Percentiles rank a stretch among this genome's conserved stretches.
Evolutionary conservation across 2,888 invertebrate genomes (phyloP).

Genomic region (Carabus problematicus): DNA sequence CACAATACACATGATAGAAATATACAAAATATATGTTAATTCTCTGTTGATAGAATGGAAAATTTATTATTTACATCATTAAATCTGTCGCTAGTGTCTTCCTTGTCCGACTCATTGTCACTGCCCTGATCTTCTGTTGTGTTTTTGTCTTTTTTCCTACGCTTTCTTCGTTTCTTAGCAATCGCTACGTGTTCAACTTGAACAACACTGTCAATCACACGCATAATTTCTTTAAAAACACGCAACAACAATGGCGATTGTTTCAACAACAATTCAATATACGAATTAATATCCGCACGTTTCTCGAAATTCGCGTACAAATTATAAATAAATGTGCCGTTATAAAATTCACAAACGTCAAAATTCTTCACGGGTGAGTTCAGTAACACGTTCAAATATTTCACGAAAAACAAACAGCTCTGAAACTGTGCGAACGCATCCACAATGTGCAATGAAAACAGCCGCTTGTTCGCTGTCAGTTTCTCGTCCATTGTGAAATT

Average conservation of each 20-base stretch:
- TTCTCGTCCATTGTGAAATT: slow-evolving; percentile 67
- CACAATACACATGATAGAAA: neutral
- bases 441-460: slow-evolving; percentile 65
- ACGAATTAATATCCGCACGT: slow-evolving; percentile 63
- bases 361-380: slow-evolving; percentile 65
- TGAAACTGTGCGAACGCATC: slow-evolving; percentile 74
- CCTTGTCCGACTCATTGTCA: slow-evolving; percentile 43
- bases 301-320: slow-evolving; percentile 68
- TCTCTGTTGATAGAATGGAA: slow-evolving; percentile 48
- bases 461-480: slow-evolving; percentile 63
- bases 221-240: slow-evolving; percentile 50
- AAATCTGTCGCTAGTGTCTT: slow-evolving; percentile 44
- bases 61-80: slow-evolving; percentile 53
- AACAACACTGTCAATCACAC: slow-evolving; percentile 45
- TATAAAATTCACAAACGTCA: slow-evolving; percentile 69
- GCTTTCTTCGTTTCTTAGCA: slow-evolving; percentile 46
- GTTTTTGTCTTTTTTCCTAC: slow-evolving; percentile 49
- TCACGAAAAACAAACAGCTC: slow-evolving; percentile 66
- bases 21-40: slow-evolving; percentile 29
- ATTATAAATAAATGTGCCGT: slow-evolving; percentile 81
- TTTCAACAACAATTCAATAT: slow-evolving; percentile 58
- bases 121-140: slow-evolving; percentile 30
- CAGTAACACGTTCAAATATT: slow-evolving; percentile 71
- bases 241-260: slow-evolving; percentile 54
- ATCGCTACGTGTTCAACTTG: slow-evolving; percentile 23